Evolutionary conservation across 2,113 vertebrate genomes (phyloP).

Genomic region (Verasper variegatus): DNA sequence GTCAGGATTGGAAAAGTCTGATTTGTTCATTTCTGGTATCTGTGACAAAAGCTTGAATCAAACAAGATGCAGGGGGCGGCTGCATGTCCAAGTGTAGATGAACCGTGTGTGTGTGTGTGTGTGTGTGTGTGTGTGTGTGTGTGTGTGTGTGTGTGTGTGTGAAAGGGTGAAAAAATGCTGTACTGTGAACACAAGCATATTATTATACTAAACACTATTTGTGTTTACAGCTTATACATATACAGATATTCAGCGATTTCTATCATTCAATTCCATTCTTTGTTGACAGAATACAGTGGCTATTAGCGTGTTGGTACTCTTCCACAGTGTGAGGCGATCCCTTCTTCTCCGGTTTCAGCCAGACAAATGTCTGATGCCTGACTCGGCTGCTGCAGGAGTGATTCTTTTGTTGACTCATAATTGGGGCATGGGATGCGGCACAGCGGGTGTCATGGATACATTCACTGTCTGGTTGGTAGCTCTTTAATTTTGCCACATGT

Average conservation of each 20-base stretch:
- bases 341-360: slow-evolving; percentile 12
- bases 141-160: no score
- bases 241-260: background rate
- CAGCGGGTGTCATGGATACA: slow-evolving; percentile 52
- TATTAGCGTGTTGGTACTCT: background rate
- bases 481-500: slow-evolving; percentile 75
- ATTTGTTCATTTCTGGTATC: no score
- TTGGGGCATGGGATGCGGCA: slow-evolving; percentile 15
- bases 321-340: background rate
- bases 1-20: no score
- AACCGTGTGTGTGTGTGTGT: no score
- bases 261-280: background rate
- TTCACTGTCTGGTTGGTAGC: slow-evolving; percentile 51
- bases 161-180: no score
- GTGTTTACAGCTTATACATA: no score
- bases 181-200: no score
- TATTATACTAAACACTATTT: no score
- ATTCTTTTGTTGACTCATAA: slow-evolving; percentile 40
- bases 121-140: no score
- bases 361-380: slow-evolving; percentile 32
- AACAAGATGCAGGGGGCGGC: no score
- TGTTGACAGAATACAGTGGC: slow-evolving; percentile 7
- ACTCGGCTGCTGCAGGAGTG: slow-evolving; percentile 1
- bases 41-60: no score
- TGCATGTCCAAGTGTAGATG: no score